These are phyloP conservation scores for Trididemnum nubilum DNA, from an alignment of 23 tunicate genomes.

Conservation along the genomic window DNA sequence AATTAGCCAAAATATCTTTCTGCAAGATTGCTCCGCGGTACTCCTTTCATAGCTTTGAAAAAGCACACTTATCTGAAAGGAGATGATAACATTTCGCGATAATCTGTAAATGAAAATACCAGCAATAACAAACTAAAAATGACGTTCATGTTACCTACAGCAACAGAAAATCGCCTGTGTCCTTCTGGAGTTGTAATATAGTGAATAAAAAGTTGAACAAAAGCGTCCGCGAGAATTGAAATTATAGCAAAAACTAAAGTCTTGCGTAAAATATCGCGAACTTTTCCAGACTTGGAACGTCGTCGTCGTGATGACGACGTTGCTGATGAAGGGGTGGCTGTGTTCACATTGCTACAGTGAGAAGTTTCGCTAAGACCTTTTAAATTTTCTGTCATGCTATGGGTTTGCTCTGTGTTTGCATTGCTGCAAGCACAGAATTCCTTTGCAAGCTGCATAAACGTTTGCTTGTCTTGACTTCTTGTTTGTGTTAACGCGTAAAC, in stretches of 20 bases:
- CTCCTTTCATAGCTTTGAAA: too few relatives aligned
- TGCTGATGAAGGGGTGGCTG: too few relatives aligned
- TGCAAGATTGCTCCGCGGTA: too few relatives aligned
- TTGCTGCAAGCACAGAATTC: too few relatives aligned
- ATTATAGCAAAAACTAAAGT: neutral
- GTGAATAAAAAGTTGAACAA: neutral
- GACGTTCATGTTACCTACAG: neutral
- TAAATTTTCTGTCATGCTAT: too few relatives aligned
- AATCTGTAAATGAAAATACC: neutral
- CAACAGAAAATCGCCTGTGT: neutral
- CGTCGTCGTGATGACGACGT: too few relatives aligned
- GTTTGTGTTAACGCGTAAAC: constrained; percentile 55
- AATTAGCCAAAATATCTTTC: too few relatives aligned
- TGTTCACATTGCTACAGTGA: too few relatives aligned
- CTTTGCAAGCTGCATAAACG: too few relatives aligned
- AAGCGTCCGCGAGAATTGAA: neutral
- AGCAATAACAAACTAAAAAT: neutral
- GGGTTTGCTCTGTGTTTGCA: too few relatives aligned
- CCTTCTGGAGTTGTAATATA: neutral
- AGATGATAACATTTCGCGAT: neutral
- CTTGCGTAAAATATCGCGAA: neutral
- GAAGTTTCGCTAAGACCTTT: too few relatives aligned
- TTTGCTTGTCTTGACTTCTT: neutral
- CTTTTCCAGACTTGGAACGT: neutral
- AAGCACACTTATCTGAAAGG: too few relatives aligned